These are phyloP conservation scores for Crocuta crocuta DNA, from an alignment of 2,113 vertebrate species.

Conservation along the genomic window DNA sequence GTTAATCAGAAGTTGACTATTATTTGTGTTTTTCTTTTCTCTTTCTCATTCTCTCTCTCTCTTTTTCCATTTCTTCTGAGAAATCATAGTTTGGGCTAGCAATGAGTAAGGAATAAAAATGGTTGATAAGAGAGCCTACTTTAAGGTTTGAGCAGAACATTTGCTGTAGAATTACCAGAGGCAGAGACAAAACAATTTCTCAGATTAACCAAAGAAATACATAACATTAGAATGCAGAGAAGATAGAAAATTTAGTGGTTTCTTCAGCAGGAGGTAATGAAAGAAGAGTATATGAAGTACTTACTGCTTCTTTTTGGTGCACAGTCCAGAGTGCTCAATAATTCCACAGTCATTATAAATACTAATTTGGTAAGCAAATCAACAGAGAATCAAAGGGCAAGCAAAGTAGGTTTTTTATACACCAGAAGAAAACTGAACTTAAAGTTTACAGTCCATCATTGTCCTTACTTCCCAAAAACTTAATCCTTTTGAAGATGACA, in stretches of 20 bases:
- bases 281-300: background rate
- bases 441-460: background rate
- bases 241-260: constrained; percentile 13
- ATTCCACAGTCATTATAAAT: constrained; percentile 10
- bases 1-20: background rate
- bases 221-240: constrained; percentile 20
- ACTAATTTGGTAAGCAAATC: constrained; percentile 18
- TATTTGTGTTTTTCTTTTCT: background rate
- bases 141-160: constrained; percentile 44
- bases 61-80: background rate
- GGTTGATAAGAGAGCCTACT: background rate
- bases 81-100: constrained; percentile 37
- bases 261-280: background rate
- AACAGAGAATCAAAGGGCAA: background rate
- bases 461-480: constrained; percentile 29
- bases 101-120: background rate
- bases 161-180: background rate
- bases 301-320: constrained; percentile 15
- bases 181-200: constrained; percentile 25
- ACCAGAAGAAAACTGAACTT: constrained; percentile 46
- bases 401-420: constrained; percentile 32
- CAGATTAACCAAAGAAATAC: constrained; percentile 2
- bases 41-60: background rate
- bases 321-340: background rate
- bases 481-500: background rate